phyloP scores from a whole-genome alignment of 2,113 vertebrate genomes.

The Carassius auratus region DNA sequence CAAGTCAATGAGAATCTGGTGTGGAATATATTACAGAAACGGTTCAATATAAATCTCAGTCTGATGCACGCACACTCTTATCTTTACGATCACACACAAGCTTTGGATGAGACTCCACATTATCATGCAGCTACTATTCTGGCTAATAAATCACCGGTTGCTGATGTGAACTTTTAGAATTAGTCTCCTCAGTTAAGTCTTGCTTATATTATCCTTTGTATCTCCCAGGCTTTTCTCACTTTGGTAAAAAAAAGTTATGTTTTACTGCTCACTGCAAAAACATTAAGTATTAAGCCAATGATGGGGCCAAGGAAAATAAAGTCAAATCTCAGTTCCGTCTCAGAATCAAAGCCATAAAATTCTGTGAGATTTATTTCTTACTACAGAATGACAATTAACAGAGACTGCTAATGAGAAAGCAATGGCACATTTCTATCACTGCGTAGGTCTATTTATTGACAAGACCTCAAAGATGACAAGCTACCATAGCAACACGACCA shows the following conservation, averaged over 20 bases:
- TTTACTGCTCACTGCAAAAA: constrained; percentile 16
- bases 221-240: neutral
- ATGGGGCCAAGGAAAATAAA: constrained; percentile 2
- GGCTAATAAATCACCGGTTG: constrained; percentile 31
- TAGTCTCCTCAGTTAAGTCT: constrained; percentile 2
- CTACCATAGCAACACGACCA: constrained; percentile 20
- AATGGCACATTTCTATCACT: neutral
- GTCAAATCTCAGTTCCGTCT: neutral
- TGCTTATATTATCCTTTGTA: constrained; percentile 17
- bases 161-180: constrained; percentile 31
- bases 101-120: constrained; percentile 1
- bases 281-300: constrained; percentile 8
- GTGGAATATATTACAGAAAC: constrained; percentile 18
- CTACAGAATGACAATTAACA: neutral
- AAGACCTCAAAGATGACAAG: neutral
- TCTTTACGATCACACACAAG: constrained; percentile 3
- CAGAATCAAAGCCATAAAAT: neutral
- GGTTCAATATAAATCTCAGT: constrained; percentile 26
- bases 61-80: neutral
- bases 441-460: neutral
- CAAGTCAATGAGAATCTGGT: neutral
- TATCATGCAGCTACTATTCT: neutral
- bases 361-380: neutral
- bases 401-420: neutral
- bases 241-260: neutral